A percentile compares a stretch with the other conserved stretches of the same genome.
Evolutionary conservation across 2,888 invertebrate species (phyloP).

Genomic region (Lacanobia wlatinum): DNA sequence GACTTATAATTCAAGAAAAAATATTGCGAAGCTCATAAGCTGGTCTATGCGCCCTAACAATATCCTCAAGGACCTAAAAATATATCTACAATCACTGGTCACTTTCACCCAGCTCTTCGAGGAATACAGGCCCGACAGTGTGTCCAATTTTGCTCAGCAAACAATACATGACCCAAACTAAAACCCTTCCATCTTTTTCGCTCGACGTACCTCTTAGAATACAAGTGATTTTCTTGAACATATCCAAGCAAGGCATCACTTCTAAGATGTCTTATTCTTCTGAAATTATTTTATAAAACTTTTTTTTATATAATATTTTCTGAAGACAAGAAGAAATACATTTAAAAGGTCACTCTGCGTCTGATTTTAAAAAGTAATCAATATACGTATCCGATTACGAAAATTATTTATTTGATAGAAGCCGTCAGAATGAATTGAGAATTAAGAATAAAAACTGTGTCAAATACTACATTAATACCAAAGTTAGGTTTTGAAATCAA

Average conservation of each 20-base stretch:
- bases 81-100: constrained; percentile 15
- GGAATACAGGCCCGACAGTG: neutral
- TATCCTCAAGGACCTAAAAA: constrained; percentile 2
- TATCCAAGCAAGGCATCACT: neutral
- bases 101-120: neutral
- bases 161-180: constrained; percentile 22
- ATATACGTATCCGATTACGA: neutral
- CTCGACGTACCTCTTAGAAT: constrained; percentile 24
- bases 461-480: too few species aligned
- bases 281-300: neutral
- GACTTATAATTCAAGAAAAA: neutral
- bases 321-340: too few species aligned
- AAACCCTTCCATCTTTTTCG: constrained; percentile 6
- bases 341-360: too few species aligned
- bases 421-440: neutral
- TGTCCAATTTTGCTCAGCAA: constrained; percentile 32
- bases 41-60: neutral
- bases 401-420: neutral
- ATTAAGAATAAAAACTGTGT: too few species aligned
- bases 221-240: constrained; percentile 24
- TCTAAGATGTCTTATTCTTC: neutral
- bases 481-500: too few species aligned
- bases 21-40: neutral
- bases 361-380: too few species aligned
- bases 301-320: neutral